A percentile compares a stretch with the other conserved stretches of the same genome.
These are phyloP conservation scores for Urophycis tenuis DNA, from an alignment of 2,797 vertebrate genomes.

Conservation along the genomic window DNA sequence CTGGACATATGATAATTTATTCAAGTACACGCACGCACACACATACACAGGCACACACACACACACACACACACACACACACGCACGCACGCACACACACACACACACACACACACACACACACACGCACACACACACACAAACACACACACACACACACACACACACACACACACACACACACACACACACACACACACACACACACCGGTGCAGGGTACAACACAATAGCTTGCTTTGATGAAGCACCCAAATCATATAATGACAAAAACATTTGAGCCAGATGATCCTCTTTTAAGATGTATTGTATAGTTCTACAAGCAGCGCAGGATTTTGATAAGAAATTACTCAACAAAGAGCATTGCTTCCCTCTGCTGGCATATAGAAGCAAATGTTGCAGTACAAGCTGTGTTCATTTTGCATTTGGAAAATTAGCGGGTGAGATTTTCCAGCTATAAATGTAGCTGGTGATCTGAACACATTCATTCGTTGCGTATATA, in stretches of 20 bases:
- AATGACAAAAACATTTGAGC: not conserved
- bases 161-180: not conserved
- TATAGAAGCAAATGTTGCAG: not conserved
- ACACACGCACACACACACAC: not conserved
- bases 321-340: not conserved
- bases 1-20: not conserved
- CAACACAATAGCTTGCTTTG: not conserved
- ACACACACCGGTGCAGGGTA: not conserved
- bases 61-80: conserved; percentile 2
- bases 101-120: too few relatives aligned
- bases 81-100: not conserved
- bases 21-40: not conserved
- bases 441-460: not conserved
- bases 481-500: not conserved
- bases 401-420: not conserved
- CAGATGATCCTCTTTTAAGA: not conserved
- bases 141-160: not conserved
- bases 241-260: not conserved
- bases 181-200: conserved; percentile 7
- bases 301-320: not conserved
- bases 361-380: not conserved
- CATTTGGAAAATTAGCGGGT: not conserved
- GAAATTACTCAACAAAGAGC: not conserved
- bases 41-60: not conserved
- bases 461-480: not conserved